phyloP scores from a whole-genome alignment of 2,113 vertebrate genomes.

The Castor canadensis region DNA sequence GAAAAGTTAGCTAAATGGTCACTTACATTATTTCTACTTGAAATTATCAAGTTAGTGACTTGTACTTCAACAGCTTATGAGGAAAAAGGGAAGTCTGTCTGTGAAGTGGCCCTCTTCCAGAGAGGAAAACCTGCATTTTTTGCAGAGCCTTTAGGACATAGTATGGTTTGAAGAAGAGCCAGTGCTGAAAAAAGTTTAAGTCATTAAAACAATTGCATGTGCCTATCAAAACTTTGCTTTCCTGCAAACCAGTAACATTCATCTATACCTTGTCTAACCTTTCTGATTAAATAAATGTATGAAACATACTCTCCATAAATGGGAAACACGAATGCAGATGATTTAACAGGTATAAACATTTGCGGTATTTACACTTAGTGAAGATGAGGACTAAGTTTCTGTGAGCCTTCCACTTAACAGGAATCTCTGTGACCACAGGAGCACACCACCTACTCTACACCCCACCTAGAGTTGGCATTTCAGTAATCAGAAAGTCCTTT shows the following conservation, averaged over 20 bases:
- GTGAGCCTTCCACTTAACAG: background rate
- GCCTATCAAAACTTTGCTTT: background rate
- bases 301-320: background rate
- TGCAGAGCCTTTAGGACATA: background rate
- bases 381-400: background rate
- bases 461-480: background rate
- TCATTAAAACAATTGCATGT: background rate
- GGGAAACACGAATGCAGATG: background rate
- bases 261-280: background rate
- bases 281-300: slow-evolving; percentile 1
- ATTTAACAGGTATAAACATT: background rate
- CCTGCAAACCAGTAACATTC: background rate
- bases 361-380: background rate
- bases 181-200: background rate
- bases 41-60: too few species aligned
- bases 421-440: too few species aligned
- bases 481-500: background rate
- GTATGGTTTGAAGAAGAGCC: background rate
- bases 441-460: accelerated
- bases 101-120: background rate
- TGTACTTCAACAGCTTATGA: background rate
- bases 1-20: background rate
- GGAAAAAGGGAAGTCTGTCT: background rate
- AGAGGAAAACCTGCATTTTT: background rate
- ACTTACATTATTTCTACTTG: background rate